Conservation (phyloP, 2,113 vertebrate genomes). For the Mesembrinibis cayennensis region DNA sequence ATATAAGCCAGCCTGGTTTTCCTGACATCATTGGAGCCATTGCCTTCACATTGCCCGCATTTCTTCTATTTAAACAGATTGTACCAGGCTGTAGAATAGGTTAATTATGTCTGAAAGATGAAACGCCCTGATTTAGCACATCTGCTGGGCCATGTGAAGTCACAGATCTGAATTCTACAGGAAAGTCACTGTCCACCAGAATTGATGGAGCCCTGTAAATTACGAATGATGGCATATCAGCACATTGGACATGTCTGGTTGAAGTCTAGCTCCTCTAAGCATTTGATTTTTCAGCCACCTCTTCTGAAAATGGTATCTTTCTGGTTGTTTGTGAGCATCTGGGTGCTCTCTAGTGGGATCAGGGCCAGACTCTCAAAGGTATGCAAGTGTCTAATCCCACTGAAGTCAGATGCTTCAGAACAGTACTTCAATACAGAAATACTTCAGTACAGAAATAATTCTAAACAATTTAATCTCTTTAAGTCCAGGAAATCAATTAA, state of each 20-base stretch:
- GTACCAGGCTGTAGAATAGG: neutral
- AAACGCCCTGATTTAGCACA: neutral
- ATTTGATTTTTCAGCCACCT: neutral
- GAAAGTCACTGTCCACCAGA: neutral
- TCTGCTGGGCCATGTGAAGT: neutral
- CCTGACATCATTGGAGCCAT: neutral
- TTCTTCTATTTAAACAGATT: neutral
- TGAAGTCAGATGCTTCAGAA: neutral
- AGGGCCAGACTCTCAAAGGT: neutral
- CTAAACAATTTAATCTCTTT: neutral
- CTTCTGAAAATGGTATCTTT: neutral
- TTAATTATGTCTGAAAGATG: neutral
- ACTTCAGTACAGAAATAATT: neutral
- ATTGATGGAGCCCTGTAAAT: neutral
- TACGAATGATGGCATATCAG: fast-evolving
- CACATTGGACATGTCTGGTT: neutral
- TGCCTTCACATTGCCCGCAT: neutral
- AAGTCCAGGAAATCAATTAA: neutral
- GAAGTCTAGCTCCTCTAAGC: neutral
- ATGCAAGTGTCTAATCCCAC: neutral
- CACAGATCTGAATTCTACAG: neutral
- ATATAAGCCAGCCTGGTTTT: neutral
- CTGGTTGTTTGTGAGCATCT: neutral
- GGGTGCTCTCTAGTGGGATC: neutral
- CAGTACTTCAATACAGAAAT: neutral